Percentiles rank a stretch among this genome's conserved stretches.
Evolutionary conservation across 2,113 vertebrate genomes (phyloP).

Genomic region (Stegastes partitus): DNA sequence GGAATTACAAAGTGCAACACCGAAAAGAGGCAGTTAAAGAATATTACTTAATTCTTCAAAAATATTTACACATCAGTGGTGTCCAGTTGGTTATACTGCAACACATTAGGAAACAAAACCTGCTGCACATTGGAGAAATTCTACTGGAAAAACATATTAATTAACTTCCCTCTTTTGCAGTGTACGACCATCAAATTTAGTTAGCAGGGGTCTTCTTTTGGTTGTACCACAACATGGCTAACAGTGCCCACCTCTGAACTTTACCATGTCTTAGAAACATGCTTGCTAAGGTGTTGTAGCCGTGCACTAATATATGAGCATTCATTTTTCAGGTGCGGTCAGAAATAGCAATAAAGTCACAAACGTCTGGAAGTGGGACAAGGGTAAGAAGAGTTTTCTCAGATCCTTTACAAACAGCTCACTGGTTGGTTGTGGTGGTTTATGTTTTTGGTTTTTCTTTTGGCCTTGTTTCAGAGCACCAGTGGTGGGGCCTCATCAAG

Average conservation of each 20-base stretch:
- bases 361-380: background rate
- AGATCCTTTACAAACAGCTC: background rate
- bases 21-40: too few relatives aligned
- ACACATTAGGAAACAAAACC: too few relatives aligned
- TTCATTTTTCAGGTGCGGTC: conserved; percentile 51
- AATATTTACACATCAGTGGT: too few relatives aligned
- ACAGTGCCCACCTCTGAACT: background rate
- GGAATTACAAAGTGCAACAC: too few relatives aligned
- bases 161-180: too few relatives aligned
- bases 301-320: background rate
- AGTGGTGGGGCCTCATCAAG: conserved; percentile 35
- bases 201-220: too few relatives aligned
- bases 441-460: background rate
- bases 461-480: conserved; percentile 50
- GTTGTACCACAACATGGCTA: too few relatives aligned
- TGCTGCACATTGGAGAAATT: too few relatives aligned
- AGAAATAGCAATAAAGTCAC: conserved; percentile 18
- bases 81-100: too few relatives aligned
- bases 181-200: too few relatives aligned
- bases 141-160: too few relatives aligned
- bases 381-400: conserved; percentile 39
- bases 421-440: background rate
- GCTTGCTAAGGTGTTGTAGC: background rate
- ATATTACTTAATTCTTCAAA: too few relatives aligned
- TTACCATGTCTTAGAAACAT: background rate